Base-by-base conservation (phyloP, 2,113 vertebrate genomes). In the Bolborhynchus lineola region DNA sequence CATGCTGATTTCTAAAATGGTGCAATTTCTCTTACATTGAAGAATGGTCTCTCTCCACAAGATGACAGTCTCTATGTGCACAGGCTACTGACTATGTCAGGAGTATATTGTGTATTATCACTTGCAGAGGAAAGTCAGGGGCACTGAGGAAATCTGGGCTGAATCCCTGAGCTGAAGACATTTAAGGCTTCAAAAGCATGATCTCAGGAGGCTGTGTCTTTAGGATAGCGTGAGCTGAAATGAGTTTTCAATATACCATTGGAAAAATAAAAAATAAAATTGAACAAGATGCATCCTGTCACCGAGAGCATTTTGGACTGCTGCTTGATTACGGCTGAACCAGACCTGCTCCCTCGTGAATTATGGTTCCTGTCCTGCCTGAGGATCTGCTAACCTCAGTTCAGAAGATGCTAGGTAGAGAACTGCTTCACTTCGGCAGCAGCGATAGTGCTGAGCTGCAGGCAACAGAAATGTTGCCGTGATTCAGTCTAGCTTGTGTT, bases 1-100 rank as follows among this genome's bases (percentile, higher is more conserved):
- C 74, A n/a, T 89, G 46, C 55, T 78, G 26, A 78, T 91, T 92
- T 87, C 57, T 87, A 65, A 92, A 93, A 86, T 86, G 60, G 42
- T 72, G 70, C 11, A 37, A 23, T 63, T 80, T 88, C 17, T 74
- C 41, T 83, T 14, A 28, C 52, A 37, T 53, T 2, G 2, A 63
- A 44, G 49, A 46, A 20, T 59, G 39, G 6, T 64, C n/a, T 82
- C 77, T 82, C 16, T 13, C 14, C 13, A n/a, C 49, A 86, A 60
- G n/a, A 53, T 2, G 6, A 29, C 21, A 39, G 24, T 75, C 7
- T 12, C 4, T 77, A 10, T 53, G 33, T 86, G 35, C 10, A 6
- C 4, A 29, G 75, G 42, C 47, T 75, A 20, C n/a, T 63, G 57
- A 3, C 57, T 87, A 23, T 59, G 33, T 67, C n/a, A 53, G 29